Percentiles rank a stretch among this genome's conserved stretches.
phyloP scores from a whole-genome alignment of 2,797 vertebrate genomes.

The Oreonectes daqikongensis region DNA sequence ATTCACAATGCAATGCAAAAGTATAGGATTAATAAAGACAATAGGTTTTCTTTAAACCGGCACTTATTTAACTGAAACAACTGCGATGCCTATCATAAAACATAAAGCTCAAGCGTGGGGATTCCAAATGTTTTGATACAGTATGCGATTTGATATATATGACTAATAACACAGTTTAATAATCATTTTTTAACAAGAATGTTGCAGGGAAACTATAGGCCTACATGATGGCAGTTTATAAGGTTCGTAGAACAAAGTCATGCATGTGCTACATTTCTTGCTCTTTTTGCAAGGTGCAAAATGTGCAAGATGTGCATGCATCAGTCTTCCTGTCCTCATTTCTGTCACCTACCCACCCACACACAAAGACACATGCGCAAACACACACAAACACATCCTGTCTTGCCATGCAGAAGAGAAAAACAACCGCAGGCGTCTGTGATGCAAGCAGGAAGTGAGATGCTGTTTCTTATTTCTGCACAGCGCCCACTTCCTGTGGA shows the following conservation, averaged over 20 bases:
- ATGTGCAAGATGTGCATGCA: conserved; percentile 41
- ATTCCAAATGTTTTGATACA: no score
- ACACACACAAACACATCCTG: conserved; percentile 60
- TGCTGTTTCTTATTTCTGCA: conserved; percentile 51
- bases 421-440: conserved; percentile 63
- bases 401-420: conserved; percentile 59
- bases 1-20: no score
- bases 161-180: background rate
- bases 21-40: no score
- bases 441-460: conserved; percentile 56
- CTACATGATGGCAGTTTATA: conserved; percentile 6
- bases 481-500: conserved; percentile 63
- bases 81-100: background rate
- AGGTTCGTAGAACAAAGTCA: conserved; percentile 10
- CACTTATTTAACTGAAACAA: background rate
- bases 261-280: conserved; percentile 55
- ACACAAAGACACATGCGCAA: conserved; percentile 44
- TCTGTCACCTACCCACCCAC: conserved; percentile 46
- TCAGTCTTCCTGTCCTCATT: conserved; percentile 61
- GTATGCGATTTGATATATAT: background rate
- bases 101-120: no score
- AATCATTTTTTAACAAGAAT: background rate
- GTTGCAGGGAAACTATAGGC: background rate
- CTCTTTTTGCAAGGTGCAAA: conserved; percentile 48
- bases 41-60: no score